Base-by-base conservation (phyloP, 2,888 invertebrate genomes). In the Trachelus iudaicus region DNA sequence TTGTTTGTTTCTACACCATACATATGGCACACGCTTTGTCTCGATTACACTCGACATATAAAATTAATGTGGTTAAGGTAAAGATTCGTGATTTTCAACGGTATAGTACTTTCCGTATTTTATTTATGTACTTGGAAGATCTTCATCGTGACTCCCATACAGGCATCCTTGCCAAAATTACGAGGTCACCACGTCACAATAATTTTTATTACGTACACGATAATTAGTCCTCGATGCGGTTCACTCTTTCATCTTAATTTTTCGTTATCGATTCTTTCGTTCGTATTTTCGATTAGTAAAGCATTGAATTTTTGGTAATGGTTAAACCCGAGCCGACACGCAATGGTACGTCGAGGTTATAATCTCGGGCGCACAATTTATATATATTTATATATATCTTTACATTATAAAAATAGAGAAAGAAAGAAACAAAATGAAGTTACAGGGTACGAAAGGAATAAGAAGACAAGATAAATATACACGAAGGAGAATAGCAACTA, bases 301-400 rank as follows among this genome's bases (percentile, higher is more conserved):
- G 87, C 87, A 84, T 83, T 82, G 34, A 76, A 80, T 87, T 85
- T 87, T 87, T 85, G 85, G 83, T 86, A 85, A 81, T 79, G 80
- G 81, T 82, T 76, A 78, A n/a, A 6, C 71, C 33, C 56, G 56
- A 23, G 23, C 23, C 56, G 56, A 23, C 56, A 23, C 56, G 23
- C 56, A 56, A 56, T 56, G 56, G 56, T 56, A 56, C 56, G 56
- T 56, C 9, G 23, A 56, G 23, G 23, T 56, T 56, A 56, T 56
- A 15, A 56, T 56, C 56, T 56, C 56, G 56, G 56, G 56, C 23
- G 56, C 2, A 23, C 56, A 56, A 56, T 56, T 9, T 23, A 56
- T 56, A 56, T 56, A 56, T 56, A 56, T 56, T 23, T 56, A 56
- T 56, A 56, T 56, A 23, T 56, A 56, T 56, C 9, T 23, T 56